Evolutionary conservation across 2,113 vertebrate species (phyloP).

Genomic region (Petaurus breviceps): DNA sequence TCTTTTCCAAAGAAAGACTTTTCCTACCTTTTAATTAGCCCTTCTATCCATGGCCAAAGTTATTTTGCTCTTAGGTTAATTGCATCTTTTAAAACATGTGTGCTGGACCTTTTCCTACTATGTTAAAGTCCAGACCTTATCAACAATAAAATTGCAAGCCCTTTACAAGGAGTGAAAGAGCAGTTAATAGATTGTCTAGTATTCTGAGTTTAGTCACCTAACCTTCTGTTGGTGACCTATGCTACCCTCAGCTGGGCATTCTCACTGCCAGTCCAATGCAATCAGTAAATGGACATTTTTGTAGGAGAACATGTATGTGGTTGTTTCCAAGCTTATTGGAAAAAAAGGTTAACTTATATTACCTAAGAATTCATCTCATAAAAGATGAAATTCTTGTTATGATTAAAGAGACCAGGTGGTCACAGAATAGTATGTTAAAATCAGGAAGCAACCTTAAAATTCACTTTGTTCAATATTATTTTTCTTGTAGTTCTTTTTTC

Average conservation of each 20-base stretch:
- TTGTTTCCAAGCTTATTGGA: neutral
- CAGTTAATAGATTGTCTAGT: neutral
- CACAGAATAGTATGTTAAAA: neutral
- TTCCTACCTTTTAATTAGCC: neutral
- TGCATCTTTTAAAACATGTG: neutral
- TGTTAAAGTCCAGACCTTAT: neutral
- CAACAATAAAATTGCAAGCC: neutral
- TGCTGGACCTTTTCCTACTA: neutral
- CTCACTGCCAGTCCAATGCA: neutral
- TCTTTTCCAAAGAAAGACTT: neutral
- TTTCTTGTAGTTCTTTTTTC: no score
- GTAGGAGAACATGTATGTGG: neutral
- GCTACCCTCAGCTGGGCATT: neutral
- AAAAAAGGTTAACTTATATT: neutral
- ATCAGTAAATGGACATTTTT: neutral
- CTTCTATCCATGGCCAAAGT: neutral
- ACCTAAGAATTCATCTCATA: neutral
- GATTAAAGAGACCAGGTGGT: neutral
- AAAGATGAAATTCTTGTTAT: neutral
- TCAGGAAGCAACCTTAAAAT: neutral
- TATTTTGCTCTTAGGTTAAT: neutral
- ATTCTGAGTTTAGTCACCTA: neutral
- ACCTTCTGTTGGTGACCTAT: neutral
- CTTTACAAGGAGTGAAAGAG: neutral
- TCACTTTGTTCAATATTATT: neutral